Evolutionary conservation across 2,797 vertebrate genomes (phyloP), one percentile per base, ranked within the genome.

Genomic region (Tenualosa ilisha): DNA sequence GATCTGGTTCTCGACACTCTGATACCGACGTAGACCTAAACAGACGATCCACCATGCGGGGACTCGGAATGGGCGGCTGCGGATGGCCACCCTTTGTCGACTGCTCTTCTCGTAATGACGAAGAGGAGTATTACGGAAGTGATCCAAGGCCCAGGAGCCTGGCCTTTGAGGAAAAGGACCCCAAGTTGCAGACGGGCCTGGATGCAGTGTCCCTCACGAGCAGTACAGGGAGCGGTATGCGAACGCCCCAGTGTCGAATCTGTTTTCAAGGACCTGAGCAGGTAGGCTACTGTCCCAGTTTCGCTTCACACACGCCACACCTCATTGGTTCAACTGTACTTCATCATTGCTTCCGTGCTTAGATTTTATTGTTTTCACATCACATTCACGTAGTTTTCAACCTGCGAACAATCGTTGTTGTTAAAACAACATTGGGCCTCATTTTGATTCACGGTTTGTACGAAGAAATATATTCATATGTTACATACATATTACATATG

Each of bases 261-360:
- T 98, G 97, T 88, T 98, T 98, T 94, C 97, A 98, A 88, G 97
- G 97, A 90, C 97, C 93, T 0, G 97, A 98, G 92, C 97, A 98
- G 97, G 97, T 97, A 46, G 46, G 46, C 46, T 46, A 93, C 40
- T 65, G 59, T 83, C 54, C 75, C 65, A 20, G 26, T 82, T 51
- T 75, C 26, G 87, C 89, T 87, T 84, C 89, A 87, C 88, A 85
- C 87, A 46, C 72, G 40, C 72, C 40, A 79, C 72, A 89, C 88
- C 56, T 43, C 84, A 83, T 50, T 51, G 75, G 59, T 51, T 50
- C 84, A 24, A 81, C 54, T 75, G 24, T 46, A n/a, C 54, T 75
- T 50, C 68, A 75, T 5, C 68, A 75, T 75, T 17, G 68, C 37
- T 17, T 43, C 15, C 68, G 31, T 15, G 15, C 68, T 75, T 75